Evolutionary conservation across 1,140 invertebrate genomes (phyloP).

Genomic region (Bombus waltoni): DNA sequence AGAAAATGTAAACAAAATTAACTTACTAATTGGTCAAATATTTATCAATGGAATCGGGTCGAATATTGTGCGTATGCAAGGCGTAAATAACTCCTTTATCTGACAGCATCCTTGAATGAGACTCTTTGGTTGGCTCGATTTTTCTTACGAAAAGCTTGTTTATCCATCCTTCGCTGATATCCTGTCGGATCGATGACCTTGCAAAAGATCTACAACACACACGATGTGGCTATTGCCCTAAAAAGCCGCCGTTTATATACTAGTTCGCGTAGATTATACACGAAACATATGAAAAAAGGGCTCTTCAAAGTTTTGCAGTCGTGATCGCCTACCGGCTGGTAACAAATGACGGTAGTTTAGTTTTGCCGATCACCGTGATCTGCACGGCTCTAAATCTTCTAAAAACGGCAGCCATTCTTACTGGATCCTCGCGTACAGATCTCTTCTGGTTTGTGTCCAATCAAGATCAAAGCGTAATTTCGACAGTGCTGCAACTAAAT

Average conservation of each 20-base stretch:
- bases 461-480: conserved; percentile 43
- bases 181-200: conserved; percentile 81
- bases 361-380: conserved; percentile 68
- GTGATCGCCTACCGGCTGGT: conserved; percentile 64
- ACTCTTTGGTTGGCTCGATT: conserved; percentile 97
- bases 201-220: conserved; percentile 67
- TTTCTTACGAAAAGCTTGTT: conserved; percentile 94
- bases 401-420: conserved; percentile 76
- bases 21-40: conserved; percentile 97
- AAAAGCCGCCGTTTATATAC: conserved; percentile 24
- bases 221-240: conserved; percentile 42
- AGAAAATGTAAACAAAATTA: conserved; percentile 17
- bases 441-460: conserved; percentile 43
- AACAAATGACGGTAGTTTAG: conserved; percentile 62
- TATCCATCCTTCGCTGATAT: conserved; percentile 91
- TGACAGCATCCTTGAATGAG: conserved; percentile 96
- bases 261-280: conserved; percentile 28
- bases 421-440: conserved; percentile 53
- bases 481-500: conserved; percentile 24
- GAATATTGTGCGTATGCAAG: conserved; percentile 96
- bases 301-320: conserved; percentile 33
- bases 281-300: conserved; percentile 40
- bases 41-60: conserved; percentile 92
- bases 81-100: conserved; percentile 97
- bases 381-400: conserved; percentile 69